These are phyloP conservation scores for Agapostemon virescens DNA, from an alignment of 2,888 invertebrate genomes.

Conservation along the genomic window DNA sequence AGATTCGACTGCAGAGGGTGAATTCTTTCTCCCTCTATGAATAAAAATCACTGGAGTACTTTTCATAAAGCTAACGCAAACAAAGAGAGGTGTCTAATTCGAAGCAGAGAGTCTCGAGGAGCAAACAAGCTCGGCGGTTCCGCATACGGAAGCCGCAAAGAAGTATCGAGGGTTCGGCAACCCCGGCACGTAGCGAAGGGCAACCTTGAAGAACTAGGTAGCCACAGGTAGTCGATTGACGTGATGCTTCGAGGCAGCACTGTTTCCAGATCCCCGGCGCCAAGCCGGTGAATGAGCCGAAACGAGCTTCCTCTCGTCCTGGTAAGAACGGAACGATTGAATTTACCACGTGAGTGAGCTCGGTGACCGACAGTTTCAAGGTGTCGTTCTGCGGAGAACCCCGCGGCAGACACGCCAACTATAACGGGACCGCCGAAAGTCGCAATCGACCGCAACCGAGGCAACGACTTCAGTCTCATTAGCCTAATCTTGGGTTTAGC, in stretches of 20 bases:
- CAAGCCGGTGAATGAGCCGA: constrained; percentile 47
- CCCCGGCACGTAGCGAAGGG: constrained; percentile 10
- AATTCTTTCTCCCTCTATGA: not conserved
- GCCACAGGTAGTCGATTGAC: constrained; percentile 74
- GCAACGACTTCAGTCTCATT: not conserved
- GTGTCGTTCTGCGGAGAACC: constrained; percentile 34
- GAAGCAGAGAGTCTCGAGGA: not conserved
- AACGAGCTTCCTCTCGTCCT: constrained; percentile 50
- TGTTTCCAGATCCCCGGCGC: constrained; percentile 60
- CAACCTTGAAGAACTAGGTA: constrained; percentile 48
- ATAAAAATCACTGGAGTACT: not conserved
- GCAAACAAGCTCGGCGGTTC: not conserved
- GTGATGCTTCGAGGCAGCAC: constrained; percentile 43
- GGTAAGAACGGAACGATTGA: constrained; percentile 47
- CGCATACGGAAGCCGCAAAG: not conserved
- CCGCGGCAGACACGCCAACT: not conserved
- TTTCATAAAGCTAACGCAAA: not conserved
- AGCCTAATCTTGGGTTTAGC: constrained; percentile 7
- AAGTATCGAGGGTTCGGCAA: not conserved
- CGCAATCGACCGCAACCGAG: not conserved
- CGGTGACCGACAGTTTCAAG: constrained; percentile 20
- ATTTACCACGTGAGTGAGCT: constrained; percentile 46
- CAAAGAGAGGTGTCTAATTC: not conserved
- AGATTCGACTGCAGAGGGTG: too few species aligned
- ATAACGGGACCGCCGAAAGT: not conserved